Conservation (phyloP, 2,113 vertebrate species). For the Oenanthe melanoleuca region DNA sequence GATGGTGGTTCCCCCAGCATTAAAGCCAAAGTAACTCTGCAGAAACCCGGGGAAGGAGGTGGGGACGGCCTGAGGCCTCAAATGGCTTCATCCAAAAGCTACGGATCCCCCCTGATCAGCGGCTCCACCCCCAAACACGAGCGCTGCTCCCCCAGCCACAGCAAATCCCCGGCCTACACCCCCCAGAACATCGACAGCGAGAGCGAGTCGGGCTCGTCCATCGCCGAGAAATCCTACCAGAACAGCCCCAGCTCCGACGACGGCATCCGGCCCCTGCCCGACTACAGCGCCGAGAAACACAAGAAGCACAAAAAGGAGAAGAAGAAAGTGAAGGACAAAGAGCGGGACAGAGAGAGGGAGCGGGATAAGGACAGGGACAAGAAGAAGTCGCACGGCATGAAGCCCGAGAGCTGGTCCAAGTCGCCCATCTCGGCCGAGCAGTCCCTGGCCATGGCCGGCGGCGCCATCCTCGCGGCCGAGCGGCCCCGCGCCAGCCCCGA, state of each 20-base stretch:
- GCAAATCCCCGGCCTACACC: constrained; percentile 95
- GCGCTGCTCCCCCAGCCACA: constrained; percentile 96
- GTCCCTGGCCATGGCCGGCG: constrained; percentile 82
- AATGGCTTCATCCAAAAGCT: constrained; percentile 90
- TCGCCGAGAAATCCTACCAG: constrained; percentile 96
- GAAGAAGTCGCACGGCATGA: constrained; percentile 91
- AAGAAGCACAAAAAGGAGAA: constrained; percentile 99
- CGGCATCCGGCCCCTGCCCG: constrained; percentile 84
- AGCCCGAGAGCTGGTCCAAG: constrained; percentile 94
- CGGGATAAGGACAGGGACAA: constrained; percentile 91
- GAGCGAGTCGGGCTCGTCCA: constrained; percentile 95
- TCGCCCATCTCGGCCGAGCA: constrained; percentile 92
- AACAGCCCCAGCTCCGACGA: constrained; percentile 98
- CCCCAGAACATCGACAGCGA: constrained; percentile 95
- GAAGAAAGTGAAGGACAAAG: constrained; percentile 92
- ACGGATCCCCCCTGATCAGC: constrained; percentile 92
- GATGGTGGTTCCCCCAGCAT: constrained; percentile 97
- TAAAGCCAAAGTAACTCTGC: constrained; percentile 95
- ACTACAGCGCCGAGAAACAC: constrained; percentile 93
- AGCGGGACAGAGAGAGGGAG: constrained; percentile 83
- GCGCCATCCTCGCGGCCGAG: constrained; percentile 81
- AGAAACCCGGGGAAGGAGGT: constrained; percentile 90
- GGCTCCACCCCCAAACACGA: constrained; percentile 97
- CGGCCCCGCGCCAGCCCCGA: constrained; percentile 89
- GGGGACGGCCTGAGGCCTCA: constrained; percentile 89